Base-by-base conservation (phyloP, 1,140 invertebrate species). In the Cydia pomonella region DNA sequence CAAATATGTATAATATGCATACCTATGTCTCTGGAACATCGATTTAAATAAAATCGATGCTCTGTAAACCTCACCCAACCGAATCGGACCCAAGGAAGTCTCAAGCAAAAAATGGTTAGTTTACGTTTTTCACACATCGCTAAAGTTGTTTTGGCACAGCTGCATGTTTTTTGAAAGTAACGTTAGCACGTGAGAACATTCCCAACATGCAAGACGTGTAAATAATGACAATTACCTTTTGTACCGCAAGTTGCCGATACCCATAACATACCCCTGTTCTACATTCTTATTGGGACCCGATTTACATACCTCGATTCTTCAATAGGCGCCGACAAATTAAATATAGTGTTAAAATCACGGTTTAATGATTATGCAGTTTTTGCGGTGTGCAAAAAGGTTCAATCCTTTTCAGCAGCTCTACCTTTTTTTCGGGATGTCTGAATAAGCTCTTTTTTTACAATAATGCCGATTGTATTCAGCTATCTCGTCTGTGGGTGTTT, bases 151-250 rank as follows among this genome's bases (percentile, higher is more conserved):
- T 53, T n/a, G 44, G 41, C 41, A 44, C 50, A 53, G 50, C 50
- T 53, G 50, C 16, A 53, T 53, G 12, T 53, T 53, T 53, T 53
- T 53, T n/a, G n/a, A 53, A 53, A 18, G 50, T 7, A 53, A 53
- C 50, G 16, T 53, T 53, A 53, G n/a, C 44, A 53, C 50, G 50
- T 53, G 50, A 53, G 50, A 53, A 53, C n/a, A 18, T 53, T 53
- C 50, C 50, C 16, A 44, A 53, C 6, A 53, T 53, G 50, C 44
- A 47, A 53, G n/a, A 53, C 50, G 50, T 53, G 50, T 53, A 53
- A 53, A 53, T 53, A 53, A 53, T 53, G 50, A 53, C 50, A 53
- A 53, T 53, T 18, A 53, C 50, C n/a, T 53, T 53, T 53, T 53
- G 50, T 53, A 18, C 50, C 50, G 50, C n/a, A 44, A 18, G 16